These are phyloP conservation scores for Sericinus montela DNA, from an alignment of 2,888 invertebrate genomes.

Conservation along the genomic window DNA sequence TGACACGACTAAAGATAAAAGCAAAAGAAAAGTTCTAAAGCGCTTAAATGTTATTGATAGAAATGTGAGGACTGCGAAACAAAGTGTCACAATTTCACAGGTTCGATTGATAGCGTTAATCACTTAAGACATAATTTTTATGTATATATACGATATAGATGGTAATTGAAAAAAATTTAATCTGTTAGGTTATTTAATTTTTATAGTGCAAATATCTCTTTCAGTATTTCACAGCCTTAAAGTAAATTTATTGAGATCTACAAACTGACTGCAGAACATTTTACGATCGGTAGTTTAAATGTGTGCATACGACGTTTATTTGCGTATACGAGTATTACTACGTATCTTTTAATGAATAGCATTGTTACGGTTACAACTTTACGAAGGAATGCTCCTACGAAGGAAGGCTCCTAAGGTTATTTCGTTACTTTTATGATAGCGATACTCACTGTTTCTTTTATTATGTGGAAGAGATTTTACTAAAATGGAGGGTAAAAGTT, in stretches of 20 bases:
- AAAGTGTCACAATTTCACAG: too few relatives aligned
- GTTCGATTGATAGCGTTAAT: too few relatives aligned
- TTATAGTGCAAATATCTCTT: conserved; percentile 30
- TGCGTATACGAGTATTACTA: conserved; percentile 61
- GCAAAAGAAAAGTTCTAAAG: too few relatives aligned
- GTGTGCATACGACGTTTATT: conserved; percentile 63
- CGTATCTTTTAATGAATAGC: conserved; percentile 67
- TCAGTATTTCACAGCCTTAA: conserved; percentile 43
- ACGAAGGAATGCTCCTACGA: conserved; percentile 28
- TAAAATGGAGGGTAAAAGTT: conserved; percentile 22
- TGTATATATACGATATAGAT: too few relatives aligned
- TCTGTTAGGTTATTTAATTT: too few relatives aligned
- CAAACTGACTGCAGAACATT: conserved; percentile 65
- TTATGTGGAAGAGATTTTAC: conserved; percentile 23
- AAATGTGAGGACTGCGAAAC: too few relatives aligned
- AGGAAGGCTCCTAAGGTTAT: conserved; percentile 25
- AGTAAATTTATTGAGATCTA: conserved; percentile 54
- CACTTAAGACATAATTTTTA: too few relatives aligned
- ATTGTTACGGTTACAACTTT: conserved; percentile 27
- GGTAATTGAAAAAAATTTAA: too few relatives aligned
- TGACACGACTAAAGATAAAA: too few relatives aligned
- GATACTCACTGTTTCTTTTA: conserved; percentile 24
- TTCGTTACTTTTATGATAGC: conserved; percentile 23
- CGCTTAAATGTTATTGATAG: too few relatives aligned
- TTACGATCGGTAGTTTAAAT: conserved; percentile 61